Evolutionary conservation across 2,797 vertebrate genomes (phyloP).

Genomic region (Anguilla obscura): DNA sequence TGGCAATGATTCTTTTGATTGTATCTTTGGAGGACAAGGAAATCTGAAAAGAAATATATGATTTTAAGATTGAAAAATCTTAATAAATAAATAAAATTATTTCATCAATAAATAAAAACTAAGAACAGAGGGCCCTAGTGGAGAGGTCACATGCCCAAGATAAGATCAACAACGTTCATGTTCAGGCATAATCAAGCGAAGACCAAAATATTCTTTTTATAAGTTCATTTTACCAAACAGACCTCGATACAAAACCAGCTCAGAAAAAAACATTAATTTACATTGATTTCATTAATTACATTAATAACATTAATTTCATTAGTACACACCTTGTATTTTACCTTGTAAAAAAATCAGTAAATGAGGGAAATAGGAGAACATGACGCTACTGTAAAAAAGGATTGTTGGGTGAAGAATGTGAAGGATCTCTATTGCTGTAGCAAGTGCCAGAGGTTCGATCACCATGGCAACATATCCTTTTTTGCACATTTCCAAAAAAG

Average conservation of each 20-base stretch:
- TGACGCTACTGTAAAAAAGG: background rate
- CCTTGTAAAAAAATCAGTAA: background rate
- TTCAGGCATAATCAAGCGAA: background rate
- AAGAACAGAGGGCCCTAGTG: background rate
- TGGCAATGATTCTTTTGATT: background rate
- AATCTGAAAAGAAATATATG: background rate
- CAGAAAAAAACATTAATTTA: background rate
- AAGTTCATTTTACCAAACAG: background rate
- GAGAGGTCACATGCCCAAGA: background rate
- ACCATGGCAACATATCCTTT: conserved; percentile 19
- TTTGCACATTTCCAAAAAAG: conserved; percentile 6
- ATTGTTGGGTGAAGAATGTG: background rate
- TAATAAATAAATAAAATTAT: background rate
- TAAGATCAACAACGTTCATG: background rate
- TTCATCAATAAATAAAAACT: background rate
- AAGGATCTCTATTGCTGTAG: background rate
- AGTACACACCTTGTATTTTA: background rate
- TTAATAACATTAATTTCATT: background rate
- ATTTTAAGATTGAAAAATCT: background rate
- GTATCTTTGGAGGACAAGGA: background rate
- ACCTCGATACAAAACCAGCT: background rate
- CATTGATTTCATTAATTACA: background rate
- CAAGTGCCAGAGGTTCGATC: background rate
- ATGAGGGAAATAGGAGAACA: background rate
- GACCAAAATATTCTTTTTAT: background rate